Evolutionary conservation across 2,113 vertebrate species (phyloP), one percentile per base, ranked within the genome.

Genomic region (Saimiri boliviensis): DNA sequence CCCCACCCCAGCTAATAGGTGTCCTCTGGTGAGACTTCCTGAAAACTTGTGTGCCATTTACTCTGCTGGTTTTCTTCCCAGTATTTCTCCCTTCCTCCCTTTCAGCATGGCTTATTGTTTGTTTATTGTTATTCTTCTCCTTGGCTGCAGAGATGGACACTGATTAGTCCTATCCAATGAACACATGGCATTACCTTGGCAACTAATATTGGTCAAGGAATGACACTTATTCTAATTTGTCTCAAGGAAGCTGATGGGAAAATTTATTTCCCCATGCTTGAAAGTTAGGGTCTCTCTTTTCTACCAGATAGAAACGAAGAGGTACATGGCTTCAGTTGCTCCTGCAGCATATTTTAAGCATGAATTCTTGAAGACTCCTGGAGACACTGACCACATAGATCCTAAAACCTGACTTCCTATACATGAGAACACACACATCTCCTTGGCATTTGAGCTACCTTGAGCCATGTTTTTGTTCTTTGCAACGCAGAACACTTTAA

Each of bases 121-220:
- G 19, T 17, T n/a, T 71, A 49, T 58, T 27, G 12, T 21, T 40
- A 73, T 60, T 23, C 8, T 12, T 49, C 40, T 74, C 11, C 3
- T 81, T 6, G 10, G 23, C 49, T 60, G 17, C 8, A 11, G 35
- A 71, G 37, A 63, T 63, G n/a, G 56, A 71, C 40, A 47, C 79
- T 95, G 76, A 95, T 94, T 86, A 88, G 80, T 88, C 42, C 92
- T 80, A 94, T 63, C 82, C 58, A 19, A 0, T 77, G 58, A 86
- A 37, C 63, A 52, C 8, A 35, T n/a, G 37, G 20, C 47, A 42
- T 16, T 56, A 20, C 27, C n/a, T 23, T 63, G 66, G 5, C 49
- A 58, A 35, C 9, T 40, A 21, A 9, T 19, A 9, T 19, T 23
- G 16, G 70, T 8, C 70, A 10, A 3, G 21, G 58, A 93, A 77